Evolutionary conservation across 2,797 vertebrate species (phyloP).

Genomic region (Enteromius fasciolatus): DNA sequence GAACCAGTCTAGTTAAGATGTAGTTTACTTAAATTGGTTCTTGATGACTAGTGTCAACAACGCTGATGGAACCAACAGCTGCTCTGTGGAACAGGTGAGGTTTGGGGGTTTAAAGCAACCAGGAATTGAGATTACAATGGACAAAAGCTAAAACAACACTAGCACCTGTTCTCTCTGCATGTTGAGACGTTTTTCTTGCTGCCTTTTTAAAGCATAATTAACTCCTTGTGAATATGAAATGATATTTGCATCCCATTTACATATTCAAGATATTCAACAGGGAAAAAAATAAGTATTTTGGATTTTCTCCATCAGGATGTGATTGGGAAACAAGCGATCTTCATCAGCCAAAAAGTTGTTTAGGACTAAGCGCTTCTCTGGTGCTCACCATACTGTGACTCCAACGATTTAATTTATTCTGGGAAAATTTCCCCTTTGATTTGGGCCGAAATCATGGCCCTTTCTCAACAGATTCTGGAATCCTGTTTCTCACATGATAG

Average conservation of each 20-base stretch:
- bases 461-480: conserved; percentile 53
- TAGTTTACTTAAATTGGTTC: conserved; percentile 8
- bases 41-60: conserved; percentile 21
- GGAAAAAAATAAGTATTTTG: background rate
- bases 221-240: background rate
- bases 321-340: background rate
- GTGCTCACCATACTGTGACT: conserved; percentile 43
- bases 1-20: background rate
- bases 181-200: conserved; percentile 1
- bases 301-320: background rate
- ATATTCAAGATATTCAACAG: background rate
- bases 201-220: background rate
- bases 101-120: conserved; percentile 69
- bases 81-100: conserved; percentile 74
- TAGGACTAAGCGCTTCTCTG: conserved; percentile 32
- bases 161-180: conserved; percentile 30
- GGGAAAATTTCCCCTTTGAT: background rate
- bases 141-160: conserved; percentile 68
- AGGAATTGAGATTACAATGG: conserved; percentile 68
- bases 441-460: conserved; percentile 57
- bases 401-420: background rate
- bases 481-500: conserved; percentile 18
- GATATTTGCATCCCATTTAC: background rate
- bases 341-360: background rate
- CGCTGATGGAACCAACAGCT: conserved; percentile 66